These are phyloP conservation scores for Sialis fuliginosa DNA, from an alignment of 2,888 invertebrate species.

Conservation along the genomic window DNA sequence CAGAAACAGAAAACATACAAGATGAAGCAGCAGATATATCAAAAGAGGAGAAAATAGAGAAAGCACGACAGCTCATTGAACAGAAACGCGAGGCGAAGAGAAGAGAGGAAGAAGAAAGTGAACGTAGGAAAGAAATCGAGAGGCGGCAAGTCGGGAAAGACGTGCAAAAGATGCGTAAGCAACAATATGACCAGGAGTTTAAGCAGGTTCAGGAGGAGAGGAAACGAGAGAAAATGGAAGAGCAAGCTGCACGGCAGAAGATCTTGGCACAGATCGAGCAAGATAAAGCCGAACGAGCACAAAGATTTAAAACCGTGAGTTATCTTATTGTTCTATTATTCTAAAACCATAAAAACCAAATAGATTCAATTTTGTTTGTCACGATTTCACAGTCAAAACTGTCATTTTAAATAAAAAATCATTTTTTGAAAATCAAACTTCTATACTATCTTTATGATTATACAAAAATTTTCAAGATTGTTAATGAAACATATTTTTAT, in stretches of 20 bases:
- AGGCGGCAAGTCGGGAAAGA: slow-evolving; percentile 57
- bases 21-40: slow-evolving; percentile 10
- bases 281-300: slow-evolving; percentile 55
- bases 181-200: slow-evolving; percentile 59
- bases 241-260: slow-evolving; percentile 54
- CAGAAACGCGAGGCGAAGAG: slow-evolving; percentile 43
- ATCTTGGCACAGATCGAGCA: slow-evolving; percentile 71
- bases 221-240: slow-evolving; percentile 57
- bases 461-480: too few species aligned
- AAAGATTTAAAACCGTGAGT: slow-evolving; percentile 20
- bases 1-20: neutral
- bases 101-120: slow-evolving; percentile 48
- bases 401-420: too few species aligned
- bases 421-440: too few species aligned
- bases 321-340: too few species aligned
- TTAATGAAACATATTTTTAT: too few species aligned
- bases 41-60: slow-evolving; percentile 39
- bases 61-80: slow-evolving; percentile 49
- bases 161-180: slow-evolving; percentile 47
- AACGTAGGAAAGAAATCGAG: slow-evolving; percentile 39
- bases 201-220: slow-evolving; percentile 55
- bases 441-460: too few species aligned
- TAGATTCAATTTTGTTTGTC: too few species aligned
- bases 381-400: too few species aligned
- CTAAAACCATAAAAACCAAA: too few species aligned